phyloP scores from a whole-genome alignment of 2,888 invertebrate species.

The Dimorphilus gyrociliatus region DNA sequence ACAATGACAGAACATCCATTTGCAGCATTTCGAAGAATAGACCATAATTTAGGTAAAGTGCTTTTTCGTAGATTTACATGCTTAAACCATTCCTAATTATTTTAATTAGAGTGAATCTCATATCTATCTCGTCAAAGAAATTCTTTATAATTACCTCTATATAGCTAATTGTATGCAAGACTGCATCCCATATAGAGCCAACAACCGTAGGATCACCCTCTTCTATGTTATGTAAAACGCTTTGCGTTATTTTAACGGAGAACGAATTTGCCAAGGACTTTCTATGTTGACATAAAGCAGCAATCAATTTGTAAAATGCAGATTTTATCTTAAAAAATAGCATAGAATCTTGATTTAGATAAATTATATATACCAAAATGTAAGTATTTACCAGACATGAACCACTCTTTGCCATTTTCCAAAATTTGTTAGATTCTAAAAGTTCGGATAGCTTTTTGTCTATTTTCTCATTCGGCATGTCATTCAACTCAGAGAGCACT shows the following conservation, averaged over 20 bases:
- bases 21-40: slow-evolving; percentile 52
- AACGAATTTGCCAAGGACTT: slow-evolving; percentile 43
- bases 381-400: slow-evolving; percentile 5
- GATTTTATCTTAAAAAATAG: slow-evolving; percentile 24
- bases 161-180: slow-evolving; percentile 46
- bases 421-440: slow-evolving; percentile 49
- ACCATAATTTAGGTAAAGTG: slow-evolving; percentile 53
- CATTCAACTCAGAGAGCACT: slow-evolving; percentile 46
- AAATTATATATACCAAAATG: neutral
- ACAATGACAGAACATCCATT: slow-evolving; percentile 58
- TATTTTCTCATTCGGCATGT: slow-evolving; percentile 39
- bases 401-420: slow-evolving; percentile 48
- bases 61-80: slow-evolving; percentile 56
- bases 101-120: neutral
- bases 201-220: slow-evolving; percentile 52
- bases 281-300: slow-evolving; percentile 47
- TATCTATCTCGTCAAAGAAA: too few relatives aligned
- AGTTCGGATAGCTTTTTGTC: slow-evolving; percentile 42
- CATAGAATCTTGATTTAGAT: neutral
- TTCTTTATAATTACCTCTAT: slow-evolving; percentile 37
- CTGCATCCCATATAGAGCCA: slow-evolving; percentile 56
- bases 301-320: slow-evolving; percentile 50
- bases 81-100: slow-evolving; percentile 51
- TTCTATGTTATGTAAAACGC: slow-evolving; percentile 50
- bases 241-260: slow-evolving; percentile 44